Base-by-base conservation (phyloP, 2,113 vertebrate species). In the Ceuthmochares aereus region DNA sequence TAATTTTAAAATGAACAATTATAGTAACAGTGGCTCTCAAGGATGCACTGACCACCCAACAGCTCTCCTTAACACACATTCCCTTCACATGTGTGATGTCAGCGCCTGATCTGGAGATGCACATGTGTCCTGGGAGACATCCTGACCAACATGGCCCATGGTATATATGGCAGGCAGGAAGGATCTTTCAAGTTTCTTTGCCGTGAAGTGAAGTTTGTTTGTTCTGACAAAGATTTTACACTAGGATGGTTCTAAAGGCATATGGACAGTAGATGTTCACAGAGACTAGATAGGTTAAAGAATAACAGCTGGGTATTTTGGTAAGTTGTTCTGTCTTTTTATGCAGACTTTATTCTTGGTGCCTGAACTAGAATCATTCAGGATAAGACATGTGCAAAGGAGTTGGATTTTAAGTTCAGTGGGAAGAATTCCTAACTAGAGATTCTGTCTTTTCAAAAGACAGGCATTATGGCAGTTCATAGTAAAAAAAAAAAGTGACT, bases 191-290 rank as follows among this genome's bases (percentile, higher is more conserved):
- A 6, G 9, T 37, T n/a, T 7, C 6, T 67, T 40, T 77, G 29
- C 16, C 40, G 7, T 59, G 32, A n/a, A 22, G 0, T 4, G 7
- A 2, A 5, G 4, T 37, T 51, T 64, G 13, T 30, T 45, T 7
- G 2, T 36, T 45, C 36, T 90, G 10, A 29, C 0, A 21, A 43
- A 36, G 20, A 27, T 7, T 43, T 77, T 4, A 2, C 18, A 25
- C 6, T 2, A 66, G 22, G 45, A 10, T 58, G 12, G n/a, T 10
- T 83, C 19, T 74, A 7, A 58, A 59, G 60, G 36, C 2, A 1
- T 0, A 1, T 17, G 2, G 25, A 6, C 3, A 49, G n/a, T 6
- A 32, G 15, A 34, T 0, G 1, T 7, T 47, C 6, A 18, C 2
- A 10, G 6, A 47, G 18, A 54, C 4, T 3, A 23, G 10, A 0